A percentile compares a stretch with the other conserved stretches of the same genome.
Evolutionary conservation across 2,797 vertebrate genomes (phyloP).

Genomic region (Channa striata): DNA sequence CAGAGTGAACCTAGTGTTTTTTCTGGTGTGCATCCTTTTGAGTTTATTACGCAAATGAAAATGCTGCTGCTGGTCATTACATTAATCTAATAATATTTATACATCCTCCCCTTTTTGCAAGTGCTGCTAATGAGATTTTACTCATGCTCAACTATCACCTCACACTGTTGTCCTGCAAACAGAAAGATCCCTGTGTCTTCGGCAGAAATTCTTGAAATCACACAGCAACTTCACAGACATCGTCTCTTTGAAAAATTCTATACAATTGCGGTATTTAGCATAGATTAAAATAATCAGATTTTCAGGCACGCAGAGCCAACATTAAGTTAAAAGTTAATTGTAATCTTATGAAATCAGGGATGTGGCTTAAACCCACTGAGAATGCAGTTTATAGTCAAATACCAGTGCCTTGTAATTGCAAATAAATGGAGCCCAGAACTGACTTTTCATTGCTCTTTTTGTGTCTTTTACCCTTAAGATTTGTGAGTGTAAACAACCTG

Average conservation of each 20-base stretch:
- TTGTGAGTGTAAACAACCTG: conserved; percentile 71
- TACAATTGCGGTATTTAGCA: conserved; percentile 56
- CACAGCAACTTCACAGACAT: conserved; percentile 71
- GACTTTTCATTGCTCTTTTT: conserved; percentile 58
- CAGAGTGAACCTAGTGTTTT: conserved; percentile 33
- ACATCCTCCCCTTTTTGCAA: conserved; percentile 71
- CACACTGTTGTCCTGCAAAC: conserved; percentile 60
- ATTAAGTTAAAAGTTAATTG: conserved; percentile 70
- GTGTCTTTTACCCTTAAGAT: conserved; percentile 54
- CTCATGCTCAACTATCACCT: conserved; percentile 68
- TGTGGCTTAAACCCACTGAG: conserved; percentile 61
- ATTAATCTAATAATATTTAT: conserved; percentile 85
- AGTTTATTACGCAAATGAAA: conserved; percentile 85
- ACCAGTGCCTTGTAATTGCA: conserved; percentile 35
- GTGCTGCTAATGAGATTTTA: conserved; percentile 83
- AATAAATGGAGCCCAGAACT: conserved; percentile 59
- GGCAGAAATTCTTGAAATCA: conserved; percentile 66
- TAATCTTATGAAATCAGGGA: conserved; percentile 64
- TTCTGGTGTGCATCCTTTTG: conserved; percentile 76
- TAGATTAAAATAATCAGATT: conserved; percentile 60
- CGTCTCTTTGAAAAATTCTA: conserved; percentile 56
- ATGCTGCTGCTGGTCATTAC: conserved; percentile 85
- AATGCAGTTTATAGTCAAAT: conserved; percentile 62
- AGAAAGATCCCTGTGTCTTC: conserved; percentile 70
- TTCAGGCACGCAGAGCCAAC: conserved; percentile 58